phyloP scores from a whole-genome alignment of 2,888 invertebrate species.

The Choreutis nemorana region DNA sequence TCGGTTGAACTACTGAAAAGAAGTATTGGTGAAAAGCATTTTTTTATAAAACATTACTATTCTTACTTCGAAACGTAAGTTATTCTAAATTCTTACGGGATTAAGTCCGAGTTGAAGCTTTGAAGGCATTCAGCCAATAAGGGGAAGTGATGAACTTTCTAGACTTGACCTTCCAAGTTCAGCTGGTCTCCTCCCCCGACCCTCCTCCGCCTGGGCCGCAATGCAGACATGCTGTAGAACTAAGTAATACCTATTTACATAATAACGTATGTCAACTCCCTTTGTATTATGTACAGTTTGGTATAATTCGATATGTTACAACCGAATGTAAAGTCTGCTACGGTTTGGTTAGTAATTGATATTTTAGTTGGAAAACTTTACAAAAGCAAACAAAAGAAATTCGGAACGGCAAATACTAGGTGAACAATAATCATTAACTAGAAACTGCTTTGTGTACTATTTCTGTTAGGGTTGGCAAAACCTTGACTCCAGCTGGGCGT shows the following conservation, averaged over 20 bases:
- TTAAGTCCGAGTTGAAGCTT: constrained; percentile 22
- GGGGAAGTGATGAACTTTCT: constrained; percentile 36
- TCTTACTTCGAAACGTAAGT: too few species aligned
- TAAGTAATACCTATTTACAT: too few species aligned
- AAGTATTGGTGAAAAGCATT: too few species aligned
- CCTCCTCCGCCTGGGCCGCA: constrained; percentile 37
- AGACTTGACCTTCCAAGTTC: constrained; percentile 57
- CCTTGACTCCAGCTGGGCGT: constrained; percentile 35
- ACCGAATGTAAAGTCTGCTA: neutral
- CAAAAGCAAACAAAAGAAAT: neutral
- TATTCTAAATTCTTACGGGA: too few species aligned
- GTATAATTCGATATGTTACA: neutral
- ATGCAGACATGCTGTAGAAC: constrained; percentile 54
- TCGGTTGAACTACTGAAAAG: too few species aligned
- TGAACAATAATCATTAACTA: too few species aligned
- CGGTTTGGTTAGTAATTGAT: neutral
- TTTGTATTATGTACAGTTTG: too few species aligned
- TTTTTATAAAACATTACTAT: too few species aligned
- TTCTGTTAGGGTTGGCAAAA: constrained; percentile 19
- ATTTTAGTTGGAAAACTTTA: neutral
- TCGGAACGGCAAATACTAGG: too few species aligned
- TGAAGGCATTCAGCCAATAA: constrained; percentile 30
- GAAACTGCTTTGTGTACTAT: too few species aligned
- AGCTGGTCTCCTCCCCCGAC: constrained; percentile 28
- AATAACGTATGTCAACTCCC: too few species aligned